Percentiles rank a stretch among this genome's conserved stretches.
phyloP scores from a whole-genome alignment of 2,888 invertebrate genomes.

The Autographa gamma region DNA sequence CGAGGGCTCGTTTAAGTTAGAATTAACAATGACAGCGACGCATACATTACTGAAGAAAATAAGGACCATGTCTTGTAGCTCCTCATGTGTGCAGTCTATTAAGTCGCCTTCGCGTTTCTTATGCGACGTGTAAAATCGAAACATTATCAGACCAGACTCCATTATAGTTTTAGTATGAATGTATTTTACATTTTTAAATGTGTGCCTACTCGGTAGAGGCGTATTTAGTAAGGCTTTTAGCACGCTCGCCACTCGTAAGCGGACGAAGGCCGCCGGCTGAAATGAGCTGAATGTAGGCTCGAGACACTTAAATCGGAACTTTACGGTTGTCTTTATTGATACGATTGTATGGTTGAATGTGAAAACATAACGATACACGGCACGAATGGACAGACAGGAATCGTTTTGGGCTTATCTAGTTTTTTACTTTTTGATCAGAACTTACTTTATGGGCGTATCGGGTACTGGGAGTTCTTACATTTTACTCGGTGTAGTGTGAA shows the following conservation, averaged over 20 bases:
- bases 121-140: slow-evolving; percentile 65
- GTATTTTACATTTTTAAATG: slow-evolving; percentile 72
- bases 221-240: slow-evolving; percentile 68
- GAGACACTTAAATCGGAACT: slow-evolving; percentile 78
- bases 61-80: slow-evolving; percentile 37
- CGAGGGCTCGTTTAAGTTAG: slow-evolving; percentile 56
- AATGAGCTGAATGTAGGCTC: slow-evolving; percentile 70
- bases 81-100: slow-evolving; percentile 51
- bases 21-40: slow-evolving; percentile 61
- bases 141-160: slow-evolving; percentile 68
- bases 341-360: slow-evolving; percentile 73
- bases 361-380: slow-evolving; percentile 68
- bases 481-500: slow-evolving; percentile 27
- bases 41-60: slow-evolving; percentile 54
- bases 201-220: slow-evolving; percentile 59
- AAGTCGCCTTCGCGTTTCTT: slow-evolving; percentile 61
- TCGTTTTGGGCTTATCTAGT: slow-evolving; percentile 73
- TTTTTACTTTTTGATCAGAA: slow-evolving; percentile 66
- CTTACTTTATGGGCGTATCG: slow-evolving; percentile 57
- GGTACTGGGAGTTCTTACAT: slow-evolving; percentile 43
- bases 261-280: slow-evolving; percentile 64
- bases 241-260: slow-evolving; percentile 60
- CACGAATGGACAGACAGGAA: slow-evolving; percentile 67
- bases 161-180: slow-evolving; percentile 71
- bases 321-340: slow-evolving; percentile 81